Percentiles rank a stretch among this genome's conserved stretches.
These are phyloP conservation scores for Stenopsyche tienmushanensis DNA, from an alignment of 1,140 invertebrate species.

Conservation along the genomic window DNA sequence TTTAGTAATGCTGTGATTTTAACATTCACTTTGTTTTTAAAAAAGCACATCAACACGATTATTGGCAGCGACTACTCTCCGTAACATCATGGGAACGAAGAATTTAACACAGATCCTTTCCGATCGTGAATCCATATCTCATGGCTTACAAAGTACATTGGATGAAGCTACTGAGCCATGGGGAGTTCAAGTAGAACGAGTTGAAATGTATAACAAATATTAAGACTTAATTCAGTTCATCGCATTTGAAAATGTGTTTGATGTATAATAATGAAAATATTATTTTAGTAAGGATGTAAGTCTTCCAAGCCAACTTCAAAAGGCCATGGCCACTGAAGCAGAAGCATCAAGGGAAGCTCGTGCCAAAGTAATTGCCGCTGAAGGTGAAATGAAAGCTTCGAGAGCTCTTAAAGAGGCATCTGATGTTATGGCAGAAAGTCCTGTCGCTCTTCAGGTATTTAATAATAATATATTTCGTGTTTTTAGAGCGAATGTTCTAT, in stretches of 20 bases:
- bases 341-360: constrained; percentile 70
- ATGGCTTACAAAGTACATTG: constrained; percentile 78
- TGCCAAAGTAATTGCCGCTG: constrained; percentile 78
- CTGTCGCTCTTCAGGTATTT: constrained; percentile 81
- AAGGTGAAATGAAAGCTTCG: constrained; percentile 88
- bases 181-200: constrained; percentile 94
- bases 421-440: constrained; percentile 88
- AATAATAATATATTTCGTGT: background rate
- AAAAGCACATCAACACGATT: constrained; percentile 79
- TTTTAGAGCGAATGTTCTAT: no score
- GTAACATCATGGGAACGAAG: constrained; percentile 90
- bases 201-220: constrained; percentile 78
- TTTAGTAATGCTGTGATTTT: background rate
- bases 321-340: constrained; percentile 86
- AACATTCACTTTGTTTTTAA: background rate
- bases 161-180: constrained; percentile 93
- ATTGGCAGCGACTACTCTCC: constrained; percentile 81
- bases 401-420: constrained; percentile 87
- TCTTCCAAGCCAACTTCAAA: constrained; percentile 77
- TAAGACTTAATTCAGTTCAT: no score
- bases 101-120: constrained; percentile 88
- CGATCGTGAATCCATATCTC: constrained; percentile 87
- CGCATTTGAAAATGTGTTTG: no score
- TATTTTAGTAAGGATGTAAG: constrained; percentile 80
- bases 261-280: no score